These are phyloP conservation scores for Anniella stebbinsi DNA, from an alignment of 2,797 vertebrate genomes.

Conservation along the genomic window DNA sequence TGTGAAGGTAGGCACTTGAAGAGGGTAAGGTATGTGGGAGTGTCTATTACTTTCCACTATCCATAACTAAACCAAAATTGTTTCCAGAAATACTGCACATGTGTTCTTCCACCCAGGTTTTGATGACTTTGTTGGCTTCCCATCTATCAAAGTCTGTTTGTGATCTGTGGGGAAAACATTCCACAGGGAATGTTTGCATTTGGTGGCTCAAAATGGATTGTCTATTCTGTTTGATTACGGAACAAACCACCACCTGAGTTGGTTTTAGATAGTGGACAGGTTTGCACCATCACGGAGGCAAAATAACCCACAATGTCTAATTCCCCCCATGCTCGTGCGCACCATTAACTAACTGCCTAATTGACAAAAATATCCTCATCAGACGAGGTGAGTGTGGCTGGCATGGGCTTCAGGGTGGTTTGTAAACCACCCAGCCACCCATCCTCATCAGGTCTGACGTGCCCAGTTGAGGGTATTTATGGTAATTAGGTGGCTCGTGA, in stretches of 20 bases:
- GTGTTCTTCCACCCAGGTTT: background rate
- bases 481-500: no score
- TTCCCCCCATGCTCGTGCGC: no score
- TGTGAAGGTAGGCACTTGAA: background rate
- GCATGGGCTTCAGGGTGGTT: no score
- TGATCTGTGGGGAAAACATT: background rate
- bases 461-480: no score
- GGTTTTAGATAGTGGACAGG: background rate
- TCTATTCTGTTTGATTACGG: background rate
- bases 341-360: no score
- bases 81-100: background rate
- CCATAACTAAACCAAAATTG: background rate
- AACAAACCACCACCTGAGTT: no score
- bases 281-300: no score
- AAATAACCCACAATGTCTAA: no score
- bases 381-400: no score
- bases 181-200: background rate
- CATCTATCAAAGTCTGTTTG: background rate
- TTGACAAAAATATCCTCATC: no score
- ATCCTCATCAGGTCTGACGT: no score
- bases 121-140: background rate
- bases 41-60: background rate
- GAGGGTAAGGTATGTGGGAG: background rate
- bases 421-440: no score
- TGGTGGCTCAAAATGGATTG: background rate